phyloP scores from a whole-genome alignment of 1,140 invertebrate species.

The Drosophila virilis region DNA sequence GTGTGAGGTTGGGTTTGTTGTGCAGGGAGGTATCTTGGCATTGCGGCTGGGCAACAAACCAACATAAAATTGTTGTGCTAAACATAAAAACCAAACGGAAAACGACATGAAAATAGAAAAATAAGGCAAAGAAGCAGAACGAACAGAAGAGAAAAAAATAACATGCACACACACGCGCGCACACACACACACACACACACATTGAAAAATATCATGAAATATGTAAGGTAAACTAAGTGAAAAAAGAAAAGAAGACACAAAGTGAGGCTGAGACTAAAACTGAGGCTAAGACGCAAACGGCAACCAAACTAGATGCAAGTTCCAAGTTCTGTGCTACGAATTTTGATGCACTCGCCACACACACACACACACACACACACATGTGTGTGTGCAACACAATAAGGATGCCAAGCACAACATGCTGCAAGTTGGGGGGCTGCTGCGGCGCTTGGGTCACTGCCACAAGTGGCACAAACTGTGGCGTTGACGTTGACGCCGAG shows the following conservation, averaged over 20 bases:
- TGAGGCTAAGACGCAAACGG: conserved; percentile 20
- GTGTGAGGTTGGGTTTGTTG: not conserved
- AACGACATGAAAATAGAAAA: conserved; percentile 69
- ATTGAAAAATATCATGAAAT: conserved; percentile 58
- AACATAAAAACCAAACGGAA: conserved; percentile 79
- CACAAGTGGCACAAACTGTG: conserved; percentile 7
- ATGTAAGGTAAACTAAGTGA: conserved; percentile 62
- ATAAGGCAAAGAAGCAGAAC: conserved; percentile 37
- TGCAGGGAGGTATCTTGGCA: not conserved
- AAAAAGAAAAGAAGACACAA: conserved; percentile 28
- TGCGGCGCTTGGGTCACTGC: not conserved
- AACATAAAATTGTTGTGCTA: conserved; percentile 78
- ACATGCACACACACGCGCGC: conserved; percentile 6
- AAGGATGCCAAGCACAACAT: conserved; percentile 44
- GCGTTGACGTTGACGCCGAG: conserved; percentile 44
- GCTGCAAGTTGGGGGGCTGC: not conserved
- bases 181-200: conserved; percentile 22
- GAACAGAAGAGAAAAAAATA: conserved; percentile 16
- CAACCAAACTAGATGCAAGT: conserved; percentile 67
- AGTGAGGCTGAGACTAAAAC: conserved; percentile 17
- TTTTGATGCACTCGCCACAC: conserved; percentile 74
- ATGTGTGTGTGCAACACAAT: conserved; percentile 33
- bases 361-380: conserved; percentile 27
- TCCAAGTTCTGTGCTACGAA: conserved; percentile 62
- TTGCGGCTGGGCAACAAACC: conserved; percentile 58